Evolutionary conservation across 1,140 invertebrate genomes (phyloP), one percentile per base, ranked within the genome.

Genomic region (Propsilocerus akamusi): DNA sequence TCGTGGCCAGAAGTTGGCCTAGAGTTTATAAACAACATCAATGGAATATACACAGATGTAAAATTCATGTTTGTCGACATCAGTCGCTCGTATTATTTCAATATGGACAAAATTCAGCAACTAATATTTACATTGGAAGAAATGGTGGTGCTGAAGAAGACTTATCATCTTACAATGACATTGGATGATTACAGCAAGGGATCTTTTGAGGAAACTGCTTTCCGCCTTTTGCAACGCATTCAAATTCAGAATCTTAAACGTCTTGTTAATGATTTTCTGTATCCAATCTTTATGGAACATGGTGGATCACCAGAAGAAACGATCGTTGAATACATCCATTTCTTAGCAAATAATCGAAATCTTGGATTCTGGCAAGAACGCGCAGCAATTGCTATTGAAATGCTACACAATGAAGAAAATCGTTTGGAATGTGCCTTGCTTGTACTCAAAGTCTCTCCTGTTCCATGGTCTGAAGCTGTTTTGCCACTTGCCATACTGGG

Each of bases 1-100:
- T 56, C 61, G 47, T 65, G 61, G 61, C 63, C 63, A 4, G 60
- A 63, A 20, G 62, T 65, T 50, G 63, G 61, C 0, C 32, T 65
- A 7, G 63, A 65, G 50, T 65, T 65, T 30, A 49, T 55, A 3
- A 58, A 56, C 2, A 65, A 65, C 49, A 59, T 65, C 5, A 46
- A 60, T 5, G 58, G 58, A 5, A 64, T 63, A 14, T 64, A 59
- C 23, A 58, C 62, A 26, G 59, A 63, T 47, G 54, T 62, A 14
- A 49, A 59, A 25, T 65, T 65, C 49, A 55, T 63, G 2, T 60
- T 59, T 50, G 58, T 62, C 1, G 62, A 65, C 55, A 56, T 63
- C 1, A 51, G 57, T 0, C 56, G 63, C 0, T 59, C 64, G 41
- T 60, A 62, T 26, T 60, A 65, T 28, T 54, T 52, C 1, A 63